Base-by-base conservation (phyloP, 2,113 vertebrate species). In the Porphyrio hochstetteri region DNA sequence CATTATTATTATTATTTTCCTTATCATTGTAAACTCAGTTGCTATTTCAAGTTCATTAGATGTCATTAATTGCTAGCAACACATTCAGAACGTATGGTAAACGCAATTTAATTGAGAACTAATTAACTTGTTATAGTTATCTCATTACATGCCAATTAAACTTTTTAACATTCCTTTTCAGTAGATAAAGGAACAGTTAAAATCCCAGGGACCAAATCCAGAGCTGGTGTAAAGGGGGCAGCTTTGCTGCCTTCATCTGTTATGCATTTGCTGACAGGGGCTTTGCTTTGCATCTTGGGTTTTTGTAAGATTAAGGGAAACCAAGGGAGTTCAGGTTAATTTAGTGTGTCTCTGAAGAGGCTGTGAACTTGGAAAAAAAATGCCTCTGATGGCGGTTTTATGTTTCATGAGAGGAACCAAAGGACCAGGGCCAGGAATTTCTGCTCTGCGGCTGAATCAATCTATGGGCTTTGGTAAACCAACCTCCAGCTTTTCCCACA, bases 81-180 rank as follows among this genome's bases (percentile, higher is more conserved):
- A 95, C 89, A 95, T 95, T 96, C 97, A 92, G 96, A 95, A 97
- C 64, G 93, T 94, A 97, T 91, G 95, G 97, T 88, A 97, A 98
- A 98, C 7, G 72, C 90, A 93, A 95, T 97, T 97, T 98, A 98
- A 98, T 97, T 97, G 98, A 97, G 96, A 97, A 97, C 97, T 97
- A 98, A 98, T 98, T 98, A 98, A 97, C 97, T 97, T 97, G 96
- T 97, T 98, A 97, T 84, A 94, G 96, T 98, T 97, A 98, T 97
- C 97, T 97, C 78, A 38, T 98, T 98, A 97, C 93, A 95, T 97
- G 97, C 97, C 98, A 98, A 97, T 98, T 98, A 98, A 97, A 97
- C 88, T 95, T 97, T 97, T 96, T 94, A 97, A 96, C 96, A 97
- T 96, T 95, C 94, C 94, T 97, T 97, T 97, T 88, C 97, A 95